phyloP scores from a whole-genome alignment of 2,113 vertebrate species.

The Microtus montanus region DNA sequence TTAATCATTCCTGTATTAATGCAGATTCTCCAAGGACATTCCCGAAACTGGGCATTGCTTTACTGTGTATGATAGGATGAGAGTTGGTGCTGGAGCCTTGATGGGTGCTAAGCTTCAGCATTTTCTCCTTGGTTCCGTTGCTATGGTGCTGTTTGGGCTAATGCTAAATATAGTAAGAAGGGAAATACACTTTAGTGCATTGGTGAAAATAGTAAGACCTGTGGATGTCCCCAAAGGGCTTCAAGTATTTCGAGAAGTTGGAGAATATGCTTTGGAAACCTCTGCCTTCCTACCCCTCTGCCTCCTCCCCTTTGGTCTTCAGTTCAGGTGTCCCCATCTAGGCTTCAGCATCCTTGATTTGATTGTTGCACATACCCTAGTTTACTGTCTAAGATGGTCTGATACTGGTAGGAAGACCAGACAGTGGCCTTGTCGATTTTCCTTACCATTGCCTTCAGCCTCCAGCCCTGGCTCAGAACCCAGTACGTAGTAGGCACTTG shows the following conservation, averaged over 20 bases:
- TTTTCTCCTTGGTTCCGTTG: too few relatives aligned
- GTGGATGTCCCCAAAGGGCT: rapidly evolving
- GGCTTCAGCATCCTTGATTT: not conserved
- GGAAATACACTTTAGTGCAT: not conserved
- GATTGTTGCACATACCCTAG: rapidly evolving
- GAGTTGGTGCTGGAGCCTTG: not conserved
- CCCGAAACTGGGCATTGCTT: not conserved
- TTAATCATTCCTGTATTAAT: not conserved
- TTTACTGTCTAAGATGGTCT: not conserved
- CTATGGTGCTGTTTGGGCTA: not conserved
- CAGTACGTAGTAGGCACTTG: not conserved
- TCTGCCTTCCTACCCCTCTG: not conserved
- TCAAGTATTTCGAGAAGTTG: not conserved
- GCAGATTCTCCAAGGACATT: not conserved
- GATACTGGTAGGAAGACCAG: not conserved
- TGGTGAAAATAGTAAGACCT: not conserved
- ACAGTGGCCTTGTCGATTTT: not conserved
- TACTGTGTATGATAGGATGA: not conserved
- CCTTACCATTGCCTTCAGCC: not conserved
- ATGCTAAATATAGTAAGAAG: not conserved
- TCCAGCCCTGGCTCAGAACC: not conserved
- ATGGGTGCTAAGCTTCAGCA: too few relatives aligned
- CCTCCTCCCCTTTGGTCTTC: not conserved
- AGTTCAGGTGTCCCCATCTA: rapidly evolving
- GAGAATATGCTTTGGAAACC: not conserved